phyloP scores from a whole-genome alignment of 2,113 vertebrate species.

The Electrona antarctica region DNA sequence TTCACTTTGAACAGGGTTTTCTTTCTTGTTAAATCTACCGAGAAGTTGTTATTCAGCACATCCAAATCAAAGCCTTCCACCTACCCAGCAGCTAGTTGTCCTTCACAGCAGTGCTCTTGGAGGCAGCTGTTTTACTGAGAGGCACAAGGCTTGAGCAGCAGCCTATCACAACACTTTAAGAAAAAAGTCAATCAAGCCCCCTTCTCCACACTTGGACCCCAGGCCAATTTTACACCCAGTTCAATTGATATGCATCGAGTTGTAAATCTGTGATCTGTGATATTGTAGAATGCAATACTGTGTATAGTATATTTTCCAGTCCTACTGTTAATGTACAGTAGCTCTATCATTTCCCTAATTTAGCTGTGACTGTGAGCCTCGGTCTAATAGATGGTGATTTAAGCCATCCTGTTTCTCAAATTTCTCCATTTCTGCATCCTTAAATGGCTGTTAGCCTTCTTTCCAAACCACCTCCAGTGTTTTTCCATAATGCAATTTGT shows the following conservation, averaged over 20 bases:
- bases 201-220: conserved; percentile 31
- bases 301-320: too few relatives aligned
- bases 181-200: conserved; percentile 53
- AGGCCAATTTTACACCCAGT: conserved; percentile 13
- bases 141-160: conserved; percentile 31
- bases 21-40: conserved; percentile 21
- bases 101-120: conserved; percentile 33
- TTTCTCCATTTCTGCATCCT: not conserved
- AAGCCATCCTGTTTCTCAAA: too few relatives aligned
- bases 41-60: conserved; percentile 38
- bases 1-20: conserved; percentile 42
- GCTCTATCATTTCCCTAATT: conserved; percentile 12
- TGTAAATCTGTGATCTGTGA: too few relatives aligned
- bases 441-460: not conserved
- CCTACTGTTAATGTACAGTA: too few relatives aligned
- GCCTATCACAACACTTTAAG: conserved; percentile 52
- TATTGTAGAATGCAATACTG: too few relatives aligned
- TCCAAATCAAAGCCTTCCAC: conserved; percentile 52
- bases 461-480: conserved; percentile 1
- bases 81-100: conserved; percentile 30
- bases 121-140: conserved; percentile 44
- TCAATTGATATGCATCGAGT: conserved; percentile 10
- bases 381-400: too few relatives aligned
- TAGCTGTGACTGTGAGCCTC: too few relatives aligned
- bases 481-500: not conserved